Base-by-base conservation (phyloP, 2,113 vertebrate species). In the Solea senegalensis region DNA sequence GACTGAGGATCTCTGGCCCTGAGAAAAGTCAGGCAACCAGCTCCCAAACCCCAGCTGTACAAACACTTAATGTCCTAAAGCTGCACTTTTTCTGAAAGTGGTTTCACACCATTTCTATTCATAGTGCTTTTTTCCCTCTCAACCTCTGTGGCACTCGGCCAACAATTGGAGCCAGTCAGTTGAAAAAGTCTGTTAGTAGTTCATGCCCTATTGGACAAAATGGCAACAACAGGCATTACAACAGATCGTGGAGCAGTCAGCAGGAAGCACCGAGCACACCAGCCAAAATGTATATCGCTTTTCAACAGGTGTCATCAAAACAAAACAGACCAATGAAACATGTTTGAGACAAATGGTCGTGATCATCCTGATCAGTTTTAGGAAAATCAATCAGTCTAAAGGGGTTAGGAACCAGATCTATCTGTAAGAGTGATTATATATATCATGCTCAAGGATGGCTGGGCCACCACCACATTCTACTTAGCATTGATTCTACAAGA, bases 161-260 rank as follows among this genome's bases (percentile, higher is more conserved):
- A 84, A 75, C 86, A 81, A 79, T 48, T 72, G 80, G 74, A 91
- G 86, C 87, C 87, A 88, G 82, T 81, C 81, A 87, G 81, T 91
- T 84, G 88, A 86, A 86, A 88, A 83, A 80, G 80, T 89, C 88
- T 80, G 88, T 88, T 90, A 88, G 86, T 89, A 81, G 85, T 79
- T 78, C 83, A 85, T 80, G 86, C 80, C 86, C 83, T 76, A 15
- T 86, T 88, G 86, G 90, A 88, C 83, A 44, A 54, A 74, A 81
- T 86, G 80, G 85, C 81, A 82, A 83, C 81, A 87, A 85, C 89
- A 91, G 87, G 80, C 74, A 64, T 75, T 85, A 72, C 83, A 74
- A 80, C 61, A 82, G 86, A 90, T 73, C 80, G 78, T 49, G 65
- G 68, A 72, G 69, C 69, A 73, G 64, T 55, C 69, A 69, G 66